A percentile compares a stretch with the other conserved stretches of the same genome.
These are phyloP conservation scores for Cebus imitator DNA, from an alignment of 2,113 vertebrate species.

Conservation along the genomic window DNA sequence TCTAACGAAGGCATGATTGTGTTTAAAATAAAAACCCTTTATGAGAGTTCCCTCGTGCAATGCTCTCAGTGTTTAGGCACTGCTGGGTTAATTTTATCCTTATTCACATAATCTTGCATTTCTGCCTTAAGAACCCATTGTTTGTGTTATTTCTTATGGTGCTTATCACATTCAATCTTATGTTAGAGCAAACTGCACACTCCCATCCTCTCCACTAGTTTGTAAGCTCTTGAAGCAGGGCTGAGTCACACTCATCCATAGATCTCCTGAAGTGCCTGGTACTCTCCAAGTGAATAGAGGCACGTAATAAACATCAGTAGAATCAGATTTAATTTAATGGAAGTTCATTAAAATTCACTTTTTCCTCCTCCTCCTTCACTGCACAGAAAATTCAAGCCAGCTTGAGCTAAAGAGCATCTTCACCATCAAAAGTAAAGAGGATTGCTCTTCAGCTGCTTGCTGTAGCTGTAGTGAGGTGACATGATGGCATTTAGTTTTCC, in stretches of 20 bases:
- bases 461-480: not conserved
- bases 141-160: constrained; percentile 11
- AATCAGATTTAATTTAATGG: constrained; percentile 75
- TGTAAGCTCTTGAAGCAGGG: constrained; percentile 51
- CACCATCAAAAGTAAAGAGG: not conserved
- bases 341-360: constrained; percentile 73
- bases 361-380: not conserved
- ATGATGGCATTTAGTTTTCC: not conserved
- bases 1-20: not conserved
- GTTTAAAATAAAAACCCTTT: not conserved
- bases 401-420: constrained; percentile 48
- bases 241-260: constrained; percentile 35
- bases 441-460: not conserved
- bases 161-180: constrained; percentile 57
- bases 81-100: constrained; percentile 31
- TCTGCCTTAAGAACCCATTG: constrained; percentile 63
- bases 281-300: constrained; percentile 67
- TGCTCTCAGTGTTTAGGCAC: not conserved
- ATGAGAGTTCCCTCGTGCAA: not conserved
- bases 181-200: constrained; percentile 37
- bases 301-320: constrained; percentile 73
- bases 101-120: constrained; percentile 44
- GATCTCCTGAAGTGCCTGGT: constrained; percentile 61
- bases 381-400: constrained; percentile 57
- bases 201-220: constrained; percentile 62